A percentile compares a stretch with the other conserved stretches of the same genome.
These are phyloP conservation scores for Dolichoris vasculosae DNA, from an alignment of 1,140 invertebrate genomes.

Conservation along the genomic window DNA sequence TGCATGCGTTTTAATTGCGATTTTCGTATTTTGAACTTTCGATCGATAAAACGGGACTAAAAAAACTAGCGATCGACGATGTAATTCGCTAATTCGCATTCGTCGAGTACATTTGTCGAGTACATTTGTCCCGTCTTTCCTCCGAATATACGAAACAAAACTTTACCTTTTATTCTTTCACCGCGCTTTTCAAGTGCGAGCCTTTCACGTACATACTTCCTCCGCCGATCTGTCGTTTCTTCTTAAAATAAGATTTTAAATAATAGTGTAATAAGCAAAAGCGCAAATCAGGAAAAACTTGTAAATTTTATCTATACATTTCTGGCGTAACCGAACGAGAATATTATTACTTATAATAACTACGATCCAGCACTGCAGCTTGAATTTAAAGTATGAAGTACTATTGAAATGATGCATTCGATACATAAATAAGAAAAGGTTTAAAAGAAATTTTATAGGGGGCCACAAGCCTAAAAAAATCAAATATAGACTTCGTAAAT, in stretches of 20 bases:
- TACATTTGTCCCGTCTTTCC: neutral
- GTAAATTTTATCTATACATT: conserved; percentile 46
- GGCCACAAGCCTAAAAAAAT: conserved; percentile 71
- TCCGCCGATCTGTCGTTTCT: conserved; percentile 36
- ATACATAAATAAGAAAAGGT: conserved; percentile 46
- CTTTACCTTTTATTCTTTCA: conserved; percentile 41
- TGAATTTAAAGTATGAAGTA: conserved; percentile 29
- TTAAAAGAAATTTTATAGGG: conserved; percentile 63
- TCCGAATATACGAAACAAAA: conserved; percentile 13
- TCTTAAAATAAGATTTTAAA: conserved; percentile 29
- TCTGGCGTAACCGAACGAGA: conserved; percentile 31
- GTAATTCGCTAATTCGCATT: neutral
- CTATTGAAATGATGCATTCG: conserved; percentile 29
- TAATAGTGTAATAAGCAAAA: conserved; percentile 10
- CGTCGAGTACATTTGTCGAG: neutral
- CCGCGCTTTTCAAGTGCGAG: conserved; percentile 17
- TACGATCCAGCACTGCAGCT: conserved; percentile 31
- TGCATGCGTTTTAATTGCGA: conserved; percentile 38
- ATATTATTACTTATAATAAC: neutral
- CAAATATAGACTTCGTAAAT: conserved; percentile 72
- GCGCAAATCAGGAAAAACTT: conserved; percentile 18
- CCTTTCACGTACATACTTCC: conserved; percentile 35
- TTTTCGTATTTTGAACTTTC: conserved; percentile 34
- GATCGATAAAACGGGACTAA: neutral
- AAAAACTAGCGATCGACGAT: neutral